These are phyloP conservation scores for Lasiommata megera DNA, from an alignment of 2,888 invertebrate species.

Conservation along the genomic window DNA sequence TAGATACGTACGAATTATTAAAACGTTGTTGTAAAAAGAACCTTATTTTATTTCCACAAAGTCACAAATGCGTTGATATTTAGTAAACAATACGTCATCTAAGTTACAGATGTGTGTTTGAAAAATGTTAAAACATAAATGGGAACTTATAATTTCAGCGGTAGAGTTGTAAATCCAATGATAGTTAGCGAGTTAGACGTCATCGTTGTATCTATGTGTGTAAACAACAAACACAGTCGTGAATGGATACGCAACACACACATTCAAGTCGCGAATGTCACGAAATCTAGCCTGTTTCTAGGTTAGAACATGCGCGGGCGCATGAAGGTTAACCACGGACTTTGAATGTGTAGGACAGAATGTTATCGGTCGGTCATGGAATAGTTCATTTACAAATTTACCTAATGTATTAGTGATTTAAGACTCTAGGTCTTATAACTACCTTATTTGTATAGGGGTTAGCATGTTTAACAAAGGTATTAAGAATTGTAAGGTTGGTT, in stretches of 20 bases:
- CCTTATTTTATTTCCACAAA: constrained; percentile 22
- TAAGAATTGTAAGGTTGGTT: too few species aligned
- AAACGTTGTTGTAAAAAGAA: constrained; percentile 20
- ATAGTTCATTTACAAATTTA: too few species aligned
- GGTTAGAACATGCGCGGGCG: constrained; percentile 74
- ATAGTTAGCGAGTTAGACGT: constrained; percentile 24
- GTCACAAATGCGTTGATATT: background rate
- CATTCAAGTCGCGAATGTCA: constrained; percentile 60
- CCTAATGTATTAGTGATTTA: too few species aligned
- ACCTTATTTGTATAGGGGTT: too few species aligned
- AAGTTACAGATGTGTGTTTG: background rate
- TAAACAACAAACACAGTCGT: constrained; percentile 47
- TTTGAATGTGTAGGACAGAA: constrained; percentile 15
- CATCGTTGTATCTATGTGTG: constrained; percentile 43
- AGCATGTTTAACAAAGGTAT: too few species aligned
- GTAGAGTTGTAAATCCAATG: background rate
- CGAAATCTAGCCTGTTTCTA: constrained; percentile 77
- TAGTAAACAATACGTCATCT: background rate
- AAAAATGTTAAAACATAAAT: background rate
- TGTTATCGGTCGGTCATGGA: too few species aligned
- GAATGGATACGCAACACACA: constrained; percentile 56
- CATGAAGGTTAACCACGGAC: constrained; percentile 50
- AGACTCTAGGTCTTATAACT: too few species aligned
- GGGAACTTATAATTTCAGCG: background rate
- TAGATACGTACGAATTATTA: constrained; percentile 40